Evolutionary conservation across 2,113 vertebrate genomes (phyloP).

Genomic region (Bucco capensis): DNA sequence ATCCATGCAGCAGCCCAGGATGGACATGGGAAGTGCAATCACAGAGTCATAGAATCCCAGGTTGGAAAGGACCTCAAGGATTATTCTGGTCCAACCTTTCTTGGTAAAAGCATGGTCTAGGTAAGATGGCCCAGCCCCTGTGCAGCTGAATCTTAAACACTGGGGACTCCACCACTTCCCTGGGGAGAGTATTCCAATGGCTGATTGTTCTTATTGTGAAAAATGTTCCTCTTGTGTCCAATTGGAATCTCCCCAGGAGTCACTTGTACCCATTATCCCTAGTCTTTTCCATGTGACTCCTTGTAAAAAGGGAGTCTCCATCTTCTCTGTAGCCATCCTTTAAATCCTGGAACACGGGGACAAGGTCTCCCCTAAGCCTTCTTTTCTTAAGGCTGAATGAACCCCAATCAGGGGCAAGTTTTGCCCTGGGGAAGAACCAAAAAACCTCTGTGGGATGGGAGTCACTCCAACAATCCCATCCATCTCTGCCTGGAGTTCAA

Average conservation of each 20-base stretch:
- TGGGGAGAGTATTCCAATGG: neutral
- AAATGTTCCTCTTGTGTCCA: neutral
- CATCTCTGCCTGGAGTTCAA: neutral
- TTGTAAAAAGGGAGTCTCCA: neutral
- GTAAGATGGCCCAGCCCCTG: neutral
- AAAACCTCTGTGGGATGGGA: neutral
- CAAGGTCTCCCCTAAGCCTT: neutral
- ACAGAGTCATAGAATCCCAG: neutral
- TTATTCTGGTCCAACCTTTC: neutral
- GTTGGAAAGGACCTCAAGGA: neutral
- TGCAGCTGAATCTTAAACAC: neutral
- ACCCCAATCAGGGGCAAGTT: neutral
- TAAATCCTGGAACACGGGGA: neutral
- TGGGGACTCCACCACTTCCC: neutral
- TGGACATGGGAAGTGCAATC: neutral
- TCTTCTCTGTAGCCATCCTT: neutral
- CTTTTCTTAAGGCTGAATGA: neutral
- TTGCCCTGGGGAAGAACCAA: neutral
- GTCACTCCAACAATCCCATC: neutral
- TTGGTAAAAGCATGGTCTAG: neutral
- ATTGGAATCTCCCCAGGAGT: neutral
- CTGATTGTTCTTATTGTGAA: neutral
- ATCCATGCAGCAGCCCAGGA: neutral
- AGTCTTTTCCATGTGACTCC: neutral
- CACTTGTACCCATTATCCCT: neutral